Percentiles rank a stretch among this genome's conserved stretches.
phyloP scores from a whole-genome alignment of 2,113 vertebrate species.

The Lonchura striata region DNA sequence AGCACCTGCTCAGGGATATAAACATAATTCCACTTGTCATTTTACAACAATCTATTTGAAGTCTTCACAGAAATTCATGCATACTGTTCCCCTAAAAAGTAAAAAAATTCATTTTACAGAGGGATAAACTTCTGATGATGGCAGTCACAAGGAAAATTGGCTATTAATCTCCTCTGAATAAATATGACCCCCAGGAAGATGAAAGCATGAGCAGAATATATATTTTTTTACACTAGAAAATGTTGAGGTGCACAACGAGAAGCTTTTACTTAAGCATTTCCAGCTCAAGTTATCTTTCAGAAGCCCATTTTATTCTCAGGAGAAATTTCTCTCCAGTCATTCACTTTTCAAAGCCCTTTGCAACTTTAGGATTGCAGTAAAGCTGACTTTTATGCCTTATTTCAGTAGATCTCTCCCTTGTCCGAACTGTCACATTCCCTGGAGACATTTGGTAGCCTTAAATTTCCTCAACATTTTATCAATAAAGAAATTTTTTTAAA shows the following conservation, averaged over 20 bases:
- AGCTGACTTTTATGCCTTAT: neutral
- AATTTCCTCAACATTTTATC: neutral
- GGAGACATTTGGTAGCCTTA: neutral
- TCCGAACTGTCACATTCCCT: neutral
- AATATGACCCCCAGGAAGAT: constrained; percentile 19
- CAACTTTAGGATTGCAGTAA: neutral
- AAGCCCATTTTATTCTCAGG: neutral
- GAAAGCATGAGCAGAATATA: neutral
- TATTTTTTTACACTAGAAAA: constrained; percentile 37
- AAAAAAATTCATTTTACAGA: neutral
- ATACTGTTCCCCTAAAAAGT: neutral
- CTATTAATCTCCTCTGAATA: constrained; percentile 36
- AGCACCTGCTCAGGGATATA: neutral
- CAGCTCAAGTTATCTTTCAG: constrained; percentile 5
- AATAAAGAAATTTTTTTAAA: neutral
- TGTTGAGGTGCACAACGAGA: constrained; percentile 8
- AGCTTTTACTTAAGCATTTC: constrained; percentile 23
- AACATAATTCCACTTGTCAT: neutral
- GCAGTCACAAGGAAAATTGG: constrained; percentile 26
- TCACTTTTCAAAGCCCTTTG: constrained; percentile 1
- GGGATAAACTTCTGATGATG: constrained; percentile 25
- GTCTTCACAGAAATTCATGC: neutral
- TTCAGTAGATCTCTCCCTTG: neutral
- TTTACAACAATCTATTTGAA: neutral
- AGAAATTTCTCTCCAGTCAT: neutral